These are phyloP conservation scores for Notodonta dromedarius DNA, from an alignment of 2,888 invertebrate genomes.

Conservation along the genomic window DNA sequence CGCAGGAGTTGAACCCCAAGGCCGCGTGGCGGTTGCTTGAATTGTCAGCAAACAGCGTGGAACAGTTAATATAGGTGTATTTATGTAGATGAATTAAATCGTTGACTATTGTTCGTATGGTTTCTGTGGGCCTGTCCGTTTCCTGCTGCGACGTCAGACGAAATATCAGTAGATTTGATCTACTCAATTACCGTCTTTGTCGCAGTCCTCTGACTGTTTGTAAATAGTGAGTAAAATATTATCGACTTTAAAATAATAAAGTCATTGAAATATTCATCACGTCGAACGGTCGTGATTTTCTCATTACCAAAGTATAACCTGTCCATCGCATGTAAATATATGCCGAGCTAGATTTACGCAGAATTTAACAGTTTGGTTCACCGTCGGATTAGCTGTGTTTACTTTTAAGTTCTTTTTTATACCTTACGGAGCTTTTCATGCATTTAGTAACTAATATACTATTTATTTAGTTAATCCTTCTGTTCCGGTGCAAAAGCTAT, in stretches of 20 bases:
- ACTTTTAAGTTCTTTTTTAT: conserved; percentile 38
- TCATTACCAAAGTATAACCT: conserved; percentile 28
- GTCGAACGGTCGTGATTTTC: conserved; percentile 20
- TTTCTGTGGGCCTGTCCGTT: conserved; percentile 50
- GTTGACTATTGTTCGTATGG: conserved; percentile 55
- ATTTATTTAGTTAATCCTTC: conserved; percentile 3
- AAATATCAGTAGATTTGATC: conserved; percentile 15
- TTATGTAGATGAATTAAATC: conserved; percentile 62
- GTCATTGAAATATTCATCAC: conserved; percentile 21
- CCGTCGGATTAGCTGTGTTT: conserved; percentile 28
- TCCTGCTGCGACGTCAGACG: conserved; percentile 27
- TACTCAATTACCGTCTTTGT: not conserved
- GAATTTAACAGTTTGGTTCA: conserved; percentile 41
- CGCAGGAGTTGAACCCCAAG: conserved; percentile 95
- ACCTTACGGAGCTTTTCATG: conserved; percentile 31
- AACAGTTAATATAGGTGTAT: conserved; percentile 89
- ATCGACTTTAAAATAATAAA: conserved; percentile 6
- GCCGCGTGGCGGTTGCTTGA: conserved; percentile 99
- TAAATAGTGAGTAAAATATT: not conserved
- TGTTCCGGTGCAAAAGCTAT: not conserved
- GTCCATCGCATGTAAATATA: conserved; percentile 34
- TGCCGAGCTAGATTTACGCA: conserved; percentile 32
- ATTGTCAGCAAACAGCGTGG: conserved; percentile 92
- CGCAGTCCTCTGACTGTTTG: not conserved
- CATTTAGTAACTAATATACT: conserved; percentile 10